Percentiles rank a stretch among this genome's conserved stretches.
Conservation (phyloP, 37 sponge, comb jelly and placozoan species). For the Diacarnus erythraeanus region DNA sequence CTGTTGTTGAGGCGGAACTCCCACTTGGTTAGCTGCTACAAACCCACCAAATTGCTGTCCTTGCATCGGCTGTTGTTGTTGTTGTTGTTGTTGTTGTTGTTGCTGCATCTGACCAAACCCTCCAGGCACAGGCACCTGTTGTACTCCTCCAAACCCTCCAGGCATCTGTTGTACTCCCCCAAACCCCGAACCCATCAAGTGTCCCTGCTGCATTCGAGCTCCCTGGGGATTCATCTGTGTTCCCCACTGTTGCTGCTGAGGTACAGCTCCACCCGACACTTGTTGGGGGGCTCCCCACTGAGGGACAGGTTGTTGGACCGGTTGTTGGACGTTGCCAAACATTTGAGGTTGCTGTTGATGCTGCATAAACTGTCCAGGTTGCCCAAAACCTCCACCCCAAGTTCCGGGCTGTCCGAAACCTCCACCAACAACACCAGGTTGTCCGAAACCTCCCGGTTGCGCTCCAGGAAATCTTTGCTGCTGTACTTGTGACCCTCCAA, state of each 20-base stretch:
- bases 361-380: not conserved
- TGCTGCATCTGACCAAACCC: not conserved
- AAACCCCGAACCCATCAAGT: not conserved
- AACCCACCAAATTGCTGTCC: constrained; percentile 19
- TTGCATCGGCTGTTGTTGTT: not conserved
- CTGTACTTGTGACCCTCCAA: not conserved
- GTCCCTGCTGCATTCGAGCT: constrained; percentile 18
- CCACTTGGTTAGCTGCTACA: constrained; percentile 5
- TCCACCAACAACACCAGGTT: not conserved
- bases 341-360: constrained; percentile 12
- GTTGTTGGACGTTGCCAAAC: not conserved
- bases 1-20: constrained; percentile 25
- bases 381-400: not conserved
- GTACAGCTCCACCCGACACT: not conserved
- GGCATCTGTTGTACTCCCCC: not conserved
- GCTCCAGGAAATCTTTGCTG: not conserved
- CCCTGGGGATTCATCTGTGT: constrained; percentile 6
- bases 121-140: not conserved
- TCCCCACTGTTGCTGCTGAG: constrained; percentile 15
- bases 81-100: constrained; percentile 1
- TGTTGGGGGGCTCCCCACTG: not conserved
- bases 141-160: not conserved
- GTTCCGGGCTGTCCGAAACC: not conserved
- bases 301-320: constrained; percentile 14
- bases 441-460: not conserved